Conservation (phyloP, 2,888 invertebrate species). For the Adela reaumurella region DNA sequence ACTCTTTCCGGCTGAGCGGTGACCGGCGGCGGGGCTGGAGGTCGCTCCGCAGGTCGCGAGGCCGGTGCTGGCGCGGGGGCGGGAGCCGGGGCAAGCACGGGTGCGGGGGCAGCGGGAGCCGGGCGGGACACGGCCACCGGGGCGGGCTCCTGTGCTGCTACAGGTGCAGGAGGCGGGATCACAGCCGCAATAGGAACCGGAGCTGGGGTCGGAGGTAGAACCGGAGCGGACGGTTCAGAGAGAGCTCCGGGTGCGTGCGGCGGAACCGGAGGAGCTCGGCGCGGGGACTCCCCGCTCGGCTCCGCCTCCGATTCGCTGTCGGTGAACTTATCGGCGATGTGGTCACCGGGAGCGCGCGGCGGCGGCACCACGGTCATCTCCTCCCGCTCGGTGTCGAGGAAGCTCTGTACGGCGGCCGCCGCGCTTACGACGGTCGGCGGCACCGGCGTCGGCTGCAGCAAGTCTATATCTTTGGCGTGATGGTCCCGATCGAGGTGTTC, state of each 20-base stretch:
- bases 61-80: constrained; percentile 15
- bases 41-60: constrained; percentile 5
- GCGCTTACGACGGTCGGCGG: constrained; percentile 17
- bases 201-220: constrained; percentile 13
- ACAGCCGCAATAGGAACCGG: constrained; percentile 15
- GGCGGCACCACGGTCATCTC: constrained; percentile 32
- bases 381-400: constrained; percentile 49
- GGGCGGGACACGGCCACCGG: constrained; percentile 14
- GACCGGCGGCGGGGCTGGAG: constrained; percentile 13
- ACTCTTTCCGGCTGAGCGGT: constrained; percentile 24
- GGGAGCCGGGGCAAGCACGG: constrained; percentile 5
- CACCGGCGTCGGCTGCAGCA: constrained; percentile 28
- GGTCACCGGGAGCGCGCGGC: constrained; percentile 29
- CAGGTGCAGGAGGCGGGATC: constrained; percentile 11
- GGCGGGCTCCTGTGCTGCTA: constrained; percentile 10
- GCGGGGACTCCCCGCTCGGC: constrained; percentile 43
- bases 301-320: constrained; percentile 58
- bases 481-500: constrained; percentile 66
- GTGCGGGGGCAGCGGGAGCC: constrained; percentile 10
- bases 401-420: constrained; percentile 34
- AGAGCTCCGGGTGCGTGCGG: constrained; percentile 14
- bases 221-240: constrained; percentile 15
- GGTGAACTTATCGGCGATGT: constrained; percentile 54
- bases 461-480: constrained; percentile 18
- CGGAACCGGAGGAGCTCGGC: constrained; percentile 22